These are phyloP conservation scores for Alca torda DNA, from an alignment of 2,797 vertebrate species.

Conservation along the genomic window DNA sequence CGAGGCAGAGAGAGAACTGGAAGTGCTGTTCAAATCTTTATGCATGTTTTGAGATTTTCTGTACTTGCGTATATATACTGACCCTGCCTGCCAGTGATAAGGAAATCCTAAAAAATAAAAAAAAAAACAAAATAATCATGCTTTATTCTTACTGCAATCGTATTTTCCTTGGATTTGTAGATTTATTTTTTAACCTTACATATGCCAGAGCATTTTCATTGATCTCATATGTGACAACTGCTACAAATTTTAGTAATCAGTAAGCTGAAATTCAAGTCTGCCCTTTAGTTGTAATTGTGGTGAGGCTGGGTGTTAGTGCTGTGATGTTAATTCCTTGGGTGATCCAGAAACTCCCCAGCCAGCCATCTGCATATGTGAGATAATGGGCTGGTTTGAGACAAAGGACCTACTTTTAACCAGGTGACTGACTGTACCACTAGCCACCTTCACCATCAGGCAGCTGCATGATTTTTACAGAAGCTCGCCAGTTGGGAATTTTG, in stretches of 20 bases:
- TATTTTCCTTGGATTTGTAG: neutral
- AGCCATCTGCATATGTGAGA: neutral
- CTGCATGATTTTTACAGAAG: neutral
- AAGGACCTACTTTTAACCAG: neutral
- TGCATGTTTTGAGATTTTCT: slow-evolving; percentile 31
- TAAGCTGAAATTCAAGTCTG: neutral
- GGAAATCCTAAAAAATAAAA: slow-evolving; percentile 13
- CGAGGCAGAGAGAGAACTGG: neutral
- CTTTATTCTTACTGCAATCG: neutral
- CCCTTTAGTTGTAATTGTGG: neutral
- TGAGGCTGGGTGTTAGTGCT: neutral
- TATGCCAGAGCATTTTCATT: neutral
- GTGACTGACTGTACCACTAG: neutral
- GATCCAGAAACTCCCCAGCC: neutral
- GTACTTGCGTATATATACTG: neutral
- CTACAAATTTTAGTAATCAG: neutral
- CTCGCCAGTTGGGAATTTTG: neutral
- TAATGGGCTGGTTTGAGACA: neutral
- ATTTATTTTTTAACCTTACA: slow-evolving; percentile 1
- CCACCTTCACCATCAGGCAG: neutral
- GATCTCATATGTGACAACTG: neutral
- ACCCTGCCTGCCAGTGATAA: slow-evolving; percentile 53
- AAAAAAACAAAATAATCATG: neutral
- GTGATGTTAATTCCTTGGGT: neutral
- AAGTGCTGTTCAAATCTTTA: neutral